Conservation (phyloP, 2,888 invertebrate genomes). For the Hirtodrosophila trivittata region DNA sequence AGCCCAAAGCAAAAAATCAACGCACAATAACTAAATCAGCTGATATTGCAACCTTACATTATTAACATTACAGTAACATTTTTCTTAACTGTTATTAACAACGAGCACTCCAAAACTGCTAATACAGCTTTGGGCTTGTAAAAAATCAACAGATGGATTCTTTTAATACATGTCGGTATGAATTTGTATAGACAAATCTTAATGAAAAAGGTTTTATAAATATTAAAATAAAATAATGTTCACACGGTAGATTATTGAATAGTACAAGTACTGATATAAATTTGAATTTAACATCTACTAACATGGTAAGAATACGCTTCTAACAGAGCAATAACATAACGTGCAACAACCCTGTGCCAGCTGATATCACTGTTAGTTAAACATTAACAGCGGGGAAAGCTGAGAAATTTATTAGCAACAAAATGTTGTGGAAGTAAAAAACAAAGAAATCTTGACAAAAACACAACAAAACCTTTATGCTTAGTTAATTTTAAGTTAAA, state of each 20-base stretch:
- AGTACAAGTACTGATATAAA: too few relatives aligned
- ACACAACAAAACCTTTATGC: slow-evolving; percentile 5
- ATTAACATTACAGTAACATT: slow-evolving; percentile 25
- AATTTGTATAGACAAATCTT: too few relatives aligned
- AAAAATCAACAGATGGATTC: not conserved
- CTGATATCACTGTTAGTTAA: slow-evolving; percentile 2
- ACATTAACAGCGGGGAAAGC: slow-evolving; percentile 45
- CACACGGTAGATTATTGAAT: too few relatives aligned
- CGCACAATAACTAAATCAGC: slow-evolving; percentile 41
- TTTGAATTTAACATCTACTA: too few relatives aligned
- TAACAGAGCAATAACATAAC: not conserved
- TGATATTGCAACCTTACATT: slow-evolving; percentile 13
- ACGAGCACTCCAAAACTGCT: too few relatives aligned
- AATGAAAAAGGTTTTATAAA: too few relatives aligned
- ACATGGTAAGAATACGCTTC: too few relatives aligned
- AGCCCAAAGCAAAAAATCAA: slow-evolving; percentile 26
- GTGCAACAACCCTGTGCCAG: not conserved
- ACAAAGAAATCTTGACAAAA: not conserved
- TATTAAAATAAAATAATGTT: too few relatives aligned
- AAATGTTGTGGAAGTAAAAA: slow-evolving; percentile 29
- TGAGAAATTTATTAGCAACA: slow-evolving; percentile 37
- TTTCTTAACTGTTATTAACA: slow-evolving; percentile 20
- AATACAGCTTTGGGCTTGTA: too few relatives aligned
- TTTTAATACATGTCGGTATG: too few relatives aligned
- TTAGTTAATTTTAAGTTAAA: slow-evolving; percentile 2